Evolutionary conservation across 2,113 vertebrate species (phyloP), one percentile per base, ranked within the genome.

Genomic region (Pteronura brasiliensis): DNA sequence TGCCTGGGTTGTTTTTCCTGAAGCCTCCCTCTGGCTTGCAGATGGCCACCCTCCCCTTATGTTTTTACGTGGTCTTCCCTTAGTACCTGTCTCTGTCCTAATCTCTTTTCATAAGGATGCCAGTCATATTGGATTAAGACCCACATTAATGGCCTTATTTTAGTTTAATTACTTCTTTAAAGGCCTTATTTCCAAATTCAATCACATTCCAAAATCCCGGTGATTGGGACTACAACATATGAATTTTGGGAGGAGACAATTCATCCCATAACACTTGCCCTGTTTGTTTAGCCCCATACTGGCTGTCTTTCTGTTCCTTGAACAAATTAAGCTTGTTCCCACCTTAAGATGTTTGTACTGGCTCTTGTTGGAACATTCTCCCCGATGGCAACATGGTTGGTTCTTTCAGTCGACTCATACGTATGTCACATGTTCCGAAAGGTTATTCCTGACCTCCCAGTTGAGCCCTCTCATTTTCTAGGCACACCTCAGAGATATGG

Each of bases 401-500:
- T 82, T 42, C 61, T 96, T 79, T 93, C 52, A 34, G 11, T 88
- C 25, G 7, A 86, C 27, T 95, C 63, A 79, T 42, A 63, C 67
- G 93, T 74, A 47, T 63, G 23, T 72, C 34, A 80, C 61, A 29
- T 76, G 97, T 97, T 95, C 34, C 36, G n/a, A 95, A 96, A 96
- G 18, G 2, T 12, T 69, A 1, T 47, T 92, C 79, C 90, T 92
- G 25, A 71, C 65, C 39, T 67, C 47, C 86, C 44, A 81, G 5
- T 49, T 65, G 71, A 29, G 59, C 25, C 21, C 11, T 61, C 39
- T 88, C 42, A 36, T 87, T 91, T 49, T 86, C 36, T 7, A 17
- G 14, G 72, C 42, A 76, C 42, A 47, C 72, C 14, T 76, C 25
- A 44, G 72, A 74, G 42, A 76, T 29, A 17, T 1, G 72, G 25